Percentiles rank a stretch among this genome's conserved stretches.
Conservation (phyloP, 1,140 invertebrate genomes). For the Sarcophaga peregrina region DNA sequence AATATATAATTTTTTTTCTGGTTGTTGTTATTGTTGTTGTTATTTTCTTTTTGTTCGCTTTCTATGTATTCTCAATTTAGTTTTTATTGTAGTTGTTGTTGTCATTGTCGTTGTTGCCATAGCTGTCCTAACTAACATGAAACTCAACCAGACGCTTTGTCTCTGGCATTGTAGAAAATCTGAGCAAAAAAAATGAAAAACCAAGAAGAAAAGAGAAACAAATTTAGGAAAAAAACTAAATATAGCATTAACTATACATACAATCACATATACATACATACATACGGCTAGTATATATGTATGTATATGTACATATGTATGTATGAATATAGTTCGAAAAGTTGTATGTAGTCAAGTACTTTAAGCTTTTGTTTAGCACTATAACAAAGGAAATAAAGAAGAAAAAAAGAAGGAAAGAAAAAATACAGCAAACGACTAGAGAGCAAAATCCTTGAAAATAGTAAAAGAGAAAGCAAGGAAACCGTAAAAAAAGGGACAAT, state of each 20-base stretch:
- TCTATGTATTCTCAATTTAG: conserved; percentile 13
- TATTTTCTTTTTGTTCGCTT: neutral
- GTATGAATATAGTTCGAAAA: neutral
- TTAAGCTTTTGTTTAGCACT: conserved; percentile 36
- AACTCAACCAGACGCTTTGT: neutral
- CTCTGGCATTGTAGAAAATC: neutral
- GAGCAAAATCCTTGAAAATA: conserved; percentile 32
- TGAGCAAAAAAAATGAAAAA: neutral
- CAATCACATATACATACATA: neutral
- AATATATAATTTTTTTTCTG: neutral
- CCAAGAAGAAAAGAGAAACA: neutral
- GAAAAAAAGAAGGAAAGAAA: neutral
- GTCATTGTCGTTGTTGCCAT: too few relatives aligned
- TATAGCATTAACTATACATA: neutral
- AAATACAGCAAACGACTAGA: neutral
- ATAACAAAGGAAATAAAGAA: neutral
- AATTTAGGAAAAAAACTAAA: neutral
- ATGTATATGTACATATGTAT: too few relatives aligned
- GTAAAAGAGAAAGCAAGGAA: neutral
- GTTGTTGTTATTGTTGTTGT: neutral
- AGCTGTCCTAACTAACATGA: conserved; percentile 20
- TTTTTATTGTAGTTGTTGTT: conserved; percentile 10
- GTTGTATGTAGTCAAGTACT: conserved; percentile 27
- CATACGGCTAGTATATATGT: neutral
- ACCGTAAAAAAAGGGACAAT: conserved; percentile 35